Base-by-base conservation (phyloP, 92 coral and sea anemone species). In the Scolanthus callimorphus region DNA sequence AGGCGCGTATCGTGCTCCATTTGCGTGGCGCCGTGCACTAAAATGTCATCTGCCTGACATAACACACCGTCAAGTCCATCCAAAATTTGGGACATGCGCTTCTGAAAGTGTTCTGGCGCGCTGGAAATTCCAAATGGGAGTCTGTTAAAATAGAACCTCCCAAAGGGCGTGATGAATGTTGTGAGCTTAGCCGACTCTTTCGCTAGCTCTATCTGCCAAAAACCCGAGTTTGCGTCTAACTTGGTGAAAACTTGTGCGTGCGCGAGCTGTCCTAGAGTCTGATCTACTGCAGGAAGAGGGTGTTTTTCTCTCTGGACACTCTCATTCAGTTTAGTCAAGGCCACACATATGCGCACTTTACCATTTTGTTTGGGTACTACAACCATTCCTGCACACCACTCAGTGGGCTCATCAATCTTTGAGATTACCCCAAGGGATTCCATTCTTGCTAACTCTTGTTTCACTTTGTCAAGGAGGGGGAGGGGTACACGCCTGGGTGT, bases 141-240 rank as follows among this genome's bases (percentile, higher is more conserved):
- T 27, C 74, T 3, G 55, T 73, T 73, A 38, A 54, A 69, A 46
- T 48, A 58, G 34, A 58, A 48, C 47, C 76, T 44, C 3, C 76
- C 76, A 31, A 43, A 57, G 0, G 69, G 68, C 12, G 76, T 69
- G 39, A 58, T 58, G 46, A 69, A 69, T 6, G 74, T 69, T 45
- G 76, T 58, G 8, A 57, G 50, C 25, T 55, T 45, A 2, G 76
- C 37, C 23, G 68, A 57, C 68, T 69, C 76, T 56, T 51, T 50
- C 0, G 57, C 44, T 29, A 69, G 25, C 24, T 57, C 56, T 1
- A 69, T 69, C 29, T 69, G 76, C 67, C 53, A 49, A 43, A 70
- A 70, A 20, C 77, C 63, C 11, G 63, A 78, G 55, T 78, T 78
- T n/a, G 82, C 82, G 27, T 75, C 82, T 3, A 75, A 59, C 43